These are phyloP conservation scores for Isoperla grammatica DNA, from an alignment of 2,888 invertebrate genomes.

Conservation along the genomic window DNA sequence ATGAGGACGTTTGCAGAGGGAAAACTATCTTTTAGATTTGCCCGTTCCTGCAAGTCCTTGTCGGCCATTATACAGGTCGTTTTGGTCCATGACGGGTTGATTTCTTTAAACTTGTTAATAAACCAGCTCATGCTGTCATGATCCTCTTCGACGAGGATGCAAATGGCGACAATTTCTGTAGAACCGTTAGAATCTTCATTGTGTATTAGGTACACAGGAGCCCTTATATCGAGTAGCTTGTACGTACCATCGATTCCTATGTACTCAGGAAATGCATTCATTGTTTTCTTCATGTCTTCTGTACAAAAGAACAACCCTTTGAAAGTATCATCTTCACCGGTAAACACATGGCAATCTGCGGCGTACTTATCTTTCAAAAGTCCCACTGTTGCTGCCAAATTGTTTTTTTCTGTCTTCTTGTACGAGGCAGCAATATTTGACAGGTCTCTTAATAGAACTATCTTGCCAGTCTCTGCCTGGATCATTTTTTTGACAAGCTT, in stretches of 20 bases:
- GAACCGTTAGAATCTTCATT: conserved; percentile 28
- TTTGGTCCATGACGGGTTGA: conserved; percentile 25
- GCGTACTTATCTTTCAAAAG: conserved; percentile 18
- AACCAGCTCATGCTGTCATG: conserved; percentile 27
- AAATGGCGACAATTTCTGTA: conserved; percentile 28
- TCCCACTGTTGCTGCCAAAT: conserved; percentile 13
- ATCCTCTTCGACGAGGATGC: conserved; percentile 27
- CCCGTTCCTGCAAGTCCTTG: conserved; percentile 30
- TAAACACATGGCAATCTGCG: conserved; percentile 19
- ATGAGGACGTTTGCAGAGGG: conserved; percentile 28
- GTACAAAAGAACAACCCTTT: conserved; percentile 27
- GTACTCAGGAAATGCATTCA: conserved; percentile 29
- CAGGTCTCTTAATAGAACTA: conserved; percentile 18
- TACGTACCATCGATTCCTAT: conserved; percentile 30
- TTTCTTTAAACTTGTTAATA: conserved; percentile 25
- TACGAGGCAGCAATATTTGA: conserved; percentile 18
- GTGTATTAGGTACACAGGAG: conserved; percentile 28
- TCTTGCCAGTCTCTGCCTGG: conserved; percentile 6
- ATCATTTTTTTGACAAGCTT: conserved; percentile 15
- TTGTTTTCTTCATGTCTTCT: conserved; percentile 24
- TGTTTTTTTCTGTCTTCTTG: conserved; percentile 7
- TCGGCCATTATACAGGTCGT: conserved; percentile 31
- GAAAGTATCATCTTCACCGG: conserved; percentile 11
- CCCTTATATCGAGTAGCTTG: conserved; percentile 27
- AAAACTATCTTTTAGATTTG: conserved; percentile 25